Base-by-base conservation (phyloP, 2,888 invertebrate genomes). In the Polyploca ridens region DNA sequence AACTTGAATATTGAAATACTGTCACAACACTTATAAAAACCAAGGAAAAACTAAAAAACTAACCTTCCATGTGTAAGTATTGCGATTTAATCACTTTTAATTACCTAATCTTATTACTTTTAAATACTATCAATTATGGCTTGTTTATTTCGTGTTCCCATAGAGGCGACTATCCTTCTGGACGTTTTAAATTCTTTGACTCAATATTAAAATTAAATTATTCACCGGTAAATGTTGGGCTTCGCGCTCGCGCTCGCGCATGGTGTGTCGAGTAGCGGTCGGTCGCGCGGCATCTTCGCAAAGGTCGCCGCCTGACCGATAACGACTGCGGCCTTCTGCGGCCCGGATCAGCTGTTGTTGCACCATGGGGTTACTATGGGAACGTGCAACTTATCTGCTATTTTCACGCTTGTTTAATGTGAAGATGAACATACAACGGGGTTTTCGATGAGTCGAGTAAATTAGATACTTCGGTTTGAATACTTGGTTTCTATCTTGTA, bases 281-380 rank as follows among this genome's bases (percentile, higher is more conserved):
- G 58, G 63, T 64, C 70, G 70, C 79, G 87, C 79, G 81, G 83
- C 89, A 89, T 91, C 91, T 86, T 87, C 89, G 54, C 78, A 91
- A 91, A 91, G 91, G 92, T 89, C 87, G 78, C 71, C 67, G 73
- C 78, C 84, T 91, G 92, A 92, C 92, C 92, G 92, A 92, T 92
- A 92, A 92, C 92, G 92, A 92, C 82, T 89, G 83, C 87, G 87
- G 89, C 89, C 89, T 90, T 90, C 89, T 88, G 72, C 79, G 85
- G 79, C 86, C 83, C 85, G 76, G 81, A 82, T 82, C 82, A 75
- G 73, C 77, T 69, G 83, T 81, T 70, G 87, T 88, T 87, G 87
- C 87, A 82, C 84, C 84, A 84, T 68, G 75, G 76, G 77, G 76
- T 76, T 81, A 78, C 80, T 69, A 82, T 78, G 76, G 75, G 77